Evolutionary conservation across 92 coral and sea anemone genomes (phyloP).

Genomic region (Porites evermanni): DNA sequence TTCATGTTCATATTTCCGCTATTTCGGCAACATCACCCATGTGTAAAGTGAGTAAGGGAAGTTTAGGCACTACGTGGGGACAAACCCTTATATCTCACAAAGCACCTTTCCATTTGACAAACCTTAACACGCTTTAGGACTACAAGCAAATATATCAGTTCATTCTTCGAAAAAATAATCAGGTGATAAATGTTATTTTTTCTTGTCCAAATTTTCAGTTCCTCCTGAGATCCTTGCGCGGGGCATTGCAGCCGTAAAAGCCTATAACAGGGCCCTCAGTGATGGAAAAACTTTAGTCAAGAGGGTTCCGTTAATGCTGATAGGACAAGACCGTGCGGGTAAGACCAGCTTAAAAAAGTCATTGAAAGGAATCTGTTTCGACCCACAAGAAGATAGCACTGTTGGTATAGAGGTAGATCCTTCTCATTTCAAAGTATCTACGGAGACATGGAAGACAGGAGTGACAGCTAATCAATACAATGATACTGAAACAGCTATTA

Average conservation of each 20-base stretch:
- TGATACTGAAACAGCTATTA: background rate
- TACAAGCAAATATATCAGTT: too few relatives aligned
- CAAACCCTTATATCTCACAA: too few relatives aligned
- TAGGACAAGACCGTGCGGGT: conserved; percentile 74
- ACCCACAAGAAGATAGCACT: conserved; percentile 64
- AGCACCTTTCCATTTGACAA: too few relatives aligned
- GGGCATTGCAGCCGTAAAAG: conserved; percentile 54
- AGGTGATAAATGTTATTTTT: background rate
- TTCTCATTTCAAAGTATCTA: conserved; percentile 13
- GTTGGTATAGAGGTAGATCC: conserved; percentile 56
- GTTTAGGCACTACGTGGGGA: too few relatives aligned
- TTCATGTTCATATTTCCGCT: too few relatives aligned
- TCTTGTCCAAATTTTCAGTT: conserved; percentile 20
- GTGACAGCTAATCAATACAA: background rate
- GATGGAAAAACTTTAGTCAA: conserved; percentile 51
- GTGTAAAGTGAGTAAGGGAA: too few relatives aligned
- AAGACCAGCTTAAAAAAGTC: conserved; percentile 75
- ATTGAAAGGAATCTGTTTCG: conserved; percentile 45
- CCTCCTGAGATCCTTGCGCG: conserved; percentile 77
- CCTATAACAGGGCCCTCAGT: conserved; percentile 56
- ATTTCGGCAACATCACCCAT: too few relatives aligned
- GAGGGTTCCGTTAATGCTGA: conserved; percentile 64
- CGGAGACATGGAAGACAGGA: background rate
- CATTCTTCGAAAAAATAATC: too few relatives aligned
- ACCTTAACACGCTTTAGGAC: too few relatives aligned